Evolutionary conservation across 2,797 vertebrate genomes (phyloP), one percentile per base, ranked within the genome.

Genomic region (Urophycis tenuis): DNA sequence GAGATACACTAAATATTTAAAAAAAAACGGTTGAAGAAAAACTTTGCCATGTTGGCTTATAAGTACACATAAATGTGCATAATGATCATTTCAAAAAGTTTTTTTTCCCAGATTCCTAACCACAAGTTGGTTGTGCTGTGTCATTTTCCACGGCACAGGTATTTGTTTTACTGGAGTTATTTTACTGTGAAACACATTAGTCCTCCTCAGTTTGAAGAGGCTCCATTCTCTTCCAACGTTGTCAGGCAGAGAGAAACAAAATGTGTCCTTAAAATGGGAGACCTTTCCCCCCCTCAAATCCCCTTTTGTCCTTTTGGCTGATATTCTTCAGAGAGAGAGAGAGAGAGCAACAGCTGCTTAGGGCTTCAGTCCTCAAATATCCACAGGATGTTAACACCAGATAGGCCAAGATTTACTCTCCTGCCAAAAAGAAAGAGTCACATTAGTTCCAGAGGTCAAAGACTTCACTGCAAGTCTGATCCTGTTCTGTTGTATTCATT

Each of bases 351-450:
- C 60, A 72, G 81, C 82, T 34, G 30, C 60, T 1, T 14, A 80
- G 35, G 0, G 1, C 73, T 33, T 94, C 84, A 97, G 1, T 96
- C 94, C 53, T 96, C 95, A 79, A 97, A 99, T 87, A 99, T 97
- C 96, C 98, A 99, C 71, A 99, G 89, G 76, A 99, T 90, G 76
- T 99, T 99, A 81, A 99, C 96, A 70, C 98, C 97, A 0, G 98
- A 99, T 0, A 98, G 91, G 11, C 97, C 97, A 1, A 99, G 93
- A 82, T 98, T 99, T 0, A 97, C 97, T 72, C 97, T 94, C 90
- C 97, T 99, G 89, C 3, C 83, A 74, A 88, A 82, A 67, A 80
- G 7, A 45, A 79, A 30, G 78, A 64, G 34, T 15, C 39, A 74
- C 36, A 79, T 78, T 34, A 77, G 67, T 15, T 1, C 32, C 67